A percentile compares a stretch with the other conserved stretches of the same genome.
These are phyloP conservation scores for Steatocranus sp. DNA, from an alignment of 2,797 vertebrate species.

Conservation along the genomic window DNA sequence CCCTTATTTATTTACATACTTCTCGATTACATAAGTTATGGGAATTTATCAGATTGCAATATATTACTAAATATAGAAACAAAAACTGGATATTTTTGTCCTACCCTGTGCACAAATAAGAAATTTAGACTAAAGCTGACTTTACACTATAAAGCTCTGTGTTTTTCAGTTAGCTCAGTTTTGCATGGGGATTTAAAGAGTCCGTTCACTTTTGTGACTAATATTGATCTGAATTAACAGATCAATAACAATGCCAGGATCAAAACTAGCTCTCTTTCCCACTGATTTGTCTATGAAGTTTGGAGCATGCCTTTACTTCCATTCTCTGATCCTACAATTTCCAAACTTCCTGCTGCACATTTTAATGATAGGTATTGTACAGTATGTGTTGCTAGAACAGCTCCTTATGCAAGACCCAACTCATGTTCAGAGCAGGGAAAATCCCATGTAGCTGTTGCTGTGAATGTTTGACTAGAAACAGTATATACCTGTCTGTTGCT, in stretches of 20 bases:
- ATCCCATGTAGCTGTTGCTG: constrained; percentile 66
- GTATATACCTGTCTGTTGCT: background rate
- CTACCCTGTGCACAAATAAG: background rate
- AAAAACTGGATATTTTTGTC: background rate
- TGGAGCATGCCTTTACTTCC: constrained; percentile 30
- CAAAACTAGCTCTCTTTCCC: background rate
- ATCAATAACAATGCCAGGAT: background rate
- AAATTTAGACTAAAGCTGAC: background rate
- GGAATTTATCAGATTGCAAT: background rate
- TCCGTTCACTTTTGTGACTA: background rate
- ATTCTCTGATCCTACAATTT: constrained; percentile 54
- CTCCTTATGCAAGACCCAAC: constrained; percentile 54
- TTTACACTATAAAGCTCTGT: background rate
- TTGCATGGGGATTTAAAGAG: background rate
- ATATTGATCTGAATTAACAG: background rate
- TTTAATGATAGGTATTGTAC: constrained; percentile 69
- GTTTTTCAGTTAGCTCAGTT: background rate
- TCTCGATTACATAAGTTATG: background rate
- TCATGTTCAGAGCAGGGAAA: constrained; percentile 61
- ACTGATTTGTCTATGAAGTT: background rate
- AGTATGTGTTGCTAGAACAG: constrained; percentile 24
- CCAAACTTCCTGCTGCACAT: constrained; percentile 59
- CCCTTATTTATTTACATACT: background rate
- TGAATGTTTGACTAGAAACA: constrained; percentile 19
- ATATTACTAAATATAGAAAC: background rate